Conservation (phyloP, 2,888 invertebrate species). For the Pterobdella sp. region DNA sequence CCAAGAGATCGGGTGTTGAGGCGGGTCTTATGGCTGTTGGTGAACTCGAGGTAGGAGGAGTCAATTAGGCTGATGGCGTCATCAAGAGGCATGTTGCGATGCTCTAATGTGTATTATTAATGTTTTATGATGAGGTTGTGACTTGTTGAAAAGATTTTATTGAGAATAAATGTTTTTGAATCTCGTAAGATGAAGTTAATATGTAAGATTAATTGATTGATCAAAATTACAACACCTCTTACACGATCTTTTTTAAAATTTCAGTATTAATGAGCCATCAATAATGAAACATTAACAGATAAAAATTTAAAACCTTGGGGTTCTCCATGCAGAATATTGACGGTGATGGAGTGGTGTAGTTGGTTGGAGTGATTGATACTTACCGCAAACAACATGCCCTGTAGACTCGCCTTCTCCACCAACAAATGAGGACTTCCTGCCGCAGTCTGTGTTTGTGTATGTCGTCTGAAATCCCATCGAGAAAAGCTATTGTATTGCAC, state of each 20-base stretch:
- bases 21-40: conserved; percentile 20
- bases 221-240: too few species aligned
- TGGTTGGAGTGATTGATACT: conserved; percentile 77
- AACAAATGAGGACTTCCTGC: background rate
- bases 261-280: background rate
- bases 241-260: too few species aligned
- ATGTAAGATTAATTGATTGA: too few species aligned
- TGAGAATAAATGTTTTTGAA: background rate
- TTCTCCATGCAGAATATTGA: conserved; percentile 76
- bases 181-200: too few species aligned
- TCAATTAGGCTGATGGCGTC: conserved; percentile 74
- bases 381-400: conserved; percentile 82
- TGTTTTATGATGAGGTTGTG: too few species aligned
- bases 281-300: too few species aligned
- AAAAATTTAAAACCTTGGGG: conserved; percentile 62
- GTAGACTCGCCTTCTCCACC: conserved; percentile 74
- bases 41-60: conserved; percentile 51
- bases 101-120: conserved; percentile 63
- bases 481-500: too few species aligned
- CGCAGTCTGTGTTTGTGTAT: conserved; percentile 4
- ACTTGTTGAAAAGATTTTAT: background rate
- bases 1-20: conserved; percentile 14
- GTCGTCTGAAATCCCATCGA: too few species aligned
- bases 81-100: conserved; percentile 89
- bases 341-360: conserved; percentile 73